Evolutionary conservation across 2,113 vertebrate species (phyloP), one percentile per base, ranked within the genome.

Genomic region (Alethe castanea): DNA sequence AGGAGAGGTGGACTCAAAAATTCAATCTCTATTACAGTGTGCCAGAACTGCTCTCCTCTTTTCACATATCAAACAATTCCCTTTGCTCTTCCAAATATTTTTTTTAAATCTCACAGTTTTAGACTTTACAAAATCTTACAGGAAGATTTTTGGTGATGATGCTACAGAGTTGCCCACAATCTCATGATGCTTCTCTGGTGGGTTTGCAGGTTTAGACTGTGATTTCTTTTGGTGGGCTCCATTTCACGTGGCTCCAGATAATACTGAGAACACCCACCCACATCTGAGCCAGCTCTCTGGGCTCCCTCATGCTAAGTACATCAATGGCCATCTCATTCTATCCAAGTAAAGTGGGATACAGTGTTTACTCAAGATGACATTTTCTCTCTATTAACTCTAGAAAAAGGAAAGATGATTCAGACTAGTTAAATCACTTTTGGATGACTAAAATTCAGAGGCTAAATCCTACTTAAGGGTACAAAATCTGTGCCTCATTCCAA

Each of bases 1-100:
- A 69, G 91, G 42, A 94, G 95, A 94, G 94, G 60, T 91, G 85
- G 93, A 90, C 52, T 45, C 36, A 89, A 67, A 96, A 70, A 91
- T 97, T 97, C 85, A 31, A 83, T 94, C 94, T 88, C 91, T 83
- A 57, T 72, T 94, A 57, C 64, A 92, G 31, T 44, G 59, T 78
- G 69, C 77, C 88, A 94, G 88, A 92, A 62, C 35, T 0, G 0
- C 85, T 90, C 66, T 95, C 59, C 35, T 85, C 48, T 83, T 64
- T 60, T 79, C 74, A 73, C 2, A 0, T 83, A 90, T 48, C 78
- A 56, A 72, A 88, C 36, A 42, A n/a, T 40, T 80, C 31, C 44
- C 38, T 56, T 64, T 74, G 70, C 42, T 86, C 15, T 92, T 86
- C 77, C 33, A 86, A 83, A 74, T 36, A 12, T 10, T 36, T 90